Conservation (phyloP, 2,888 invertebrate species). For the Lasioglossum zephyrum region DNA sequence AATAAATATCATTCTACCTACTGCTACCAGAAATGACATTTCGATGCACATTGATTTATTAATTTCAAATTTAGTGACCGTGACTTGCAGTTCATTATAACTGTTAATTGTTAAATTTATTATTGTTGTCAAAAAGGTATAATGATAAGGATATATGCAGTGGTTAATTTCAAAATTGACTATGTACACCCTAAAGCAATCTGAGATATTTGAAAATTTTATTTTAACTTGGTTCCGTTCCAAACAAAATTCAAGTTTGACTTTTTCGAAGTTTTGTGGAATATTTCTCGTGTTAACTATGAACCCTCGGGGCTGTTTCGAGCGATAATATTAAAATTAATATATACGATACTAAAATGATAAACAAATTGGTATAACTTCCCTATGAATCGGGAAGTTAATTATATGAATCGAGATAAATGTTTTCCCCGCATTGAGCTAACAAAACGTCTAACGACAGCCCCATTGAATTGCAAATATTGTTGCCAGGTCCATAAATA, state of each 20-base stretch:
- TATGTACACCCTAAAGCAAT: no score
- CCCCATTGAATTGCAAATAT: not conserved
- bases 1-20: not conserved
- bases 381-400: no score
- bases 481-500: not conserved
- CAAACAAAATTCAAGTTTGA: no score
- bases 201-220: no score
- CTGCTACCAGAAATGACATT: no score
- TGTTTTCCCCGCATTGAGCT: no score
- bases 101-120: not conserved
- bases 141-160: not conserved
- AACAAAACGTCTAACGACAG: not conserved
- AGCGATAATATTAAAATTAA: not conserved
- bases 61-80: no score
- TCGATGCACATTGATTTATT: no score
- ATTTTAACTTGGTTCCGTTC: no score
- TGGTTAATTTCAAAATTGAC: not conserved
- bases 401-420: not conserved
- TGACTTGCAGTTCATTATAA: no score
- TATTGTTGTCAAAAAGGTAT: not conserved
- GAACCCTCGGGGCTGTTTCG: not conserved
- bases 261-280: not conserved
- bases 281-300: not conserved
- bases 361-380: not conserved
- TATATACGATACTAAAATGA: not conserved